Evolutionary conservation across 2,113 vertebrate species (phyloP).

Genomic region (Glaucomys volans): DNA sequence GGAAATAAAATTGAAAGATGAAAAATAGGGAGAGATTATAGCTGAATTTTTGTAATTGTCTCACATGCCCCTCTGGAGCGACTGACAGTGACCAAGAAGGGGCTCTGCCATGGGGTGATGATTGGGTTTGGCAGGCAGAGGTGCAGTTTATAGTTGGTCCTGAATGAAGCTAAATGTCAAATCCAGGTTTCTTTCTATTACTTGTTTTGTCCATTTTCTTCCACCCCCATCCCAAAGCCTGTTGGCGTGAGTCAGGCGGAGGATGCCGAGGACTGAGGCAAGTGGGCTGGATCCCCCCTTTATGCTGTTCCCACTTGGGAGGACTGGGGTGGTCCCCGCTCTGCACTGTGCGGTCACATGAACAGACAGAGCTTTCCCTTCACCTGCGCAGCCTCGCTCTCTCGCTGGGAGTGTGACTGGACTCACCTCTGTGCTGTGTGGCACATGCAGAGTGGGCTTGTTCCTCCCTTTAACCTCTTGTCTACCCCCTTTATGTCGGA

Average conservation of each 20-base stretch:
- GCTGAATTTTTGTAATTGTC: conserved; percentile 84
- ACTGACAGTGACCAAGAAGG: conserved; percentile 83
- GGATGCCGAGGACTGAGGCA: not conserved
- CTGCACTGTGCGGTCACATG: not conserved
- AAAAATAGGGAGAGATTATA: conserved; percentile 83
- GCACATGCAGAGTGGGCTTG: not conserved
- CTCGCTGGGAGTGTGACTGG: not conserved
- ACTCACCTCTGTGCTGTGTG: not conserved
- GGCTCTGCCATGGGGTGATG: conserved; percentile 79
- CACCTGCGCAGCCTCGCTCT: not conserved
- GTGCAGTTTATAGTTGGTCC: conserved; percentile 84
- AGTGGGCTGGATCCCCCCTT: not conserved
- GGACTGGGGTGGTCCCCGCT: not conserved
- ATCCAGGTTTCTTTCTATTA: conserved; percentile 62
- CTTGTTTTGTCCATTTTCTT: conserved; percentile 78
- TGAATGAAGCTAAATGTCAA: conserved; percentile 83
- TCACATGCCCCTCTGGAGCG: conserved; percentile 83
- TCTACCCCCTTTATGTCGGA: not conserved
- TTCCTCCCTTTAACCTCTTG: not conserved
- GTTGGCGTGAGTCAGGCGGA: conserved; percentile 75
- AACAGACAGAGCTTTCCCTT: not conserved
- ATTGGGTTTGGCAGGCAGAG: conserved; percentile 83
- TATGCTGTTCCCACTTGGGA: not conserved
- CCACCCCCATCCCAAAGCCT: not conserved
- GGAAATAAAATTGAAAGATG: conserved; percentile 81